These are phyloP conservation scores for Strix aluco DNA, from an alignment of 2,113 vertebrate genomes.

Conservation along the genomic window DNA sequence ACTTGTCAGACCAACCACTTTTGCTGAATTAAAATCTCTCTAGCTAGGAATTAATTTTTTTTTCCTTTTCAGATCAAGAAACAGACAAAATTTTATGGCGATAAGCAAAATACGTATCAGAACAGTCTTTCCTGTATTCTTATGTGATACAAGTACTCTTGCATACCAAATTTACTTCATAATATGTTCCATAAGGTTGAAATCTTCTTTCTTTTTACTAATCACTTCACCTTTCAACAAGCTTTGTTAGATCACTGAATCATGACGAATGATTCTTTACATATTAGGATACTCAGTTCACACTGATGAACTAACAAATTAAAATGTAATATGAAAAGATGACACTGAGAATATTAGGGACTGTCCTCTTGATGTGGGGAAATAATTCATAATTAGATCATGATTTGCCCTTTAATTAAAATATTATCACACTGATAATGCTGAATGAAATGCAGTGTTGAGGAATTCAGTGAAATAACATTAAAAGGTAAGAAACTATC, in stretches of 20 bases:
- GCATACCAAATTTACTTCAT: conserved; percentile 5
- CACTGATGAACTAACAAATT: conserved; percentile 78
- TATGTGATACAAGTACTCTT: background rate
- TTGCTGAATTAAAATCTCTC: background rate
- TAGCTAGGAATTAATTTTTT: background rate
- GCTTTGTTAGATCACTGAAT: conserved; percentile 54
- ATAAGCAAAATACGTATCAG: background rate
- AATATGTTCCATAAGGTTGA: conserved; percentile 26
- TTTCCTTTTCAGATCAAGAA: background rate
- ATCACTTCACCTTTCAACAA: conserved; percentile 38
- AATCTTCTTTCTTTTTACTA: conserved; percentile 49
- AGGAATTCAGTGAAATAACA: conserved; percentile 53
- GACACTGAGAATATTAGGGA: conserved; percentile 59
- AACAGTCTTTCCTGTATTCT: background rate
- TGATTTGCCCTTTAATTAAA: conserved; percentile 74
- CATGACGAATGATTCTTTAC: conserved; percentile 48
- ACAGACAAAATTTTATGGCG: background rate
- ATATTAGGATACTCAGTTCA: conserved; percentile 55
- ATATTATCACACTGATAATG: conserved; percentile 67
- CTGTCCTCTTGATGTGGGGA: conserved; percentile 56
- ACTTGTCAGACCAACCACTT: background rate
- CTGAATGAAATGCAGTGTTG: conserved; percentile 63
- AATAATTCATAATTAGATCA: conserved; percentile 72
- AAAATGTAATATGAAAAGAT: conserved; percentile 73
- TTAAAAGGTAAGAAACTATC: conserved; percentile 57